Conservation (phyloP, 2,113 vertebrate species). For the Glaucomys volans region DNA sequence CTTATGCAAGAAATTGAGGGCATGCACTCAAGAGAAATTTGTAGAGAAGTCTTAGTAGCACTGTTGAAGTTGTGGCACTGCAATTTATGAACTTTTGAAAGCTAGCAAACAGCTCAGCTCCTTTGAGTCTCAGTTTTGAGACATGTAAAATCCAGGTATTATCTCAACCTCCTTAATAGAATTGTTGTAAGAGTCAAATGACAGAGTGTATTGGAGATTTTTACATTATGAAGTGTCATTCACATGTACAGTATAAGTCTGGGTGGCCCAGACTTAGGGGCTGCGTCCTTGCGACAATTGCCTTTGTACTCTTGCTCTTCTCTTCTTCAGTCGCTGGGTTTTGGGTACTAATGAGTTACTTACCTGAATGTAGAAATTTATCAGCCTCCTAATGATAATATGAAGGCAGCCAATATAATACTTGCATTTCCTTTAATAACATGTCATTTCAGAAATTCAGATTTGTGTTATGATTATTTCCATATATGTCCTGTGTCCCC, state of each 20-base stretch:
- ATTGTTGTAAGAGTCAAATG: background rate
- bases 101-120: background rate
- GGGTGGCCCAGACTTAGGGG: background rate
- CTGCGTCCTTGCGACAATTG: background rate
- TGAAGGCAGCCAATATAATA: background rate
- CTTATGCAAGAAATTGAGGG: background rate
- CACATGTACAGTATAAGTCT: background rate
- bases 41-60: background rate
- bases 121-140: background rate
- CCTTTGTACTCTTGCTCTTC: background rate
- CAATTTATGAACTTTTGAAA: background rate
- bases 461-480: background rate
- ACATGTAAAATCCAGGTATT: background rate
- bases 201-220: background rate
- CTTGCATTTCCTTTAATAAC: conserved; percentile 1
- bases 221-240: background rate
- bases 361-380: background rate
- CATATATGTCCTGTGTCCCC: background rate
- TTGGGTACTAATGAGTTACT: background rate
- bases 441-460: conserved; percentile 23
- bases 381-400: background rate
- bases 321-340: background rate
- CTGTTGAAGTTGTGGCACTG: background rate
- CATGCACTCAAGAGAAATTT: background rate
- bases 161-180: background rate